Evolutionary conservation across 2,113 vertebrate species (phyloP).

Genomic region (Struthidea cinerea): DNA sequence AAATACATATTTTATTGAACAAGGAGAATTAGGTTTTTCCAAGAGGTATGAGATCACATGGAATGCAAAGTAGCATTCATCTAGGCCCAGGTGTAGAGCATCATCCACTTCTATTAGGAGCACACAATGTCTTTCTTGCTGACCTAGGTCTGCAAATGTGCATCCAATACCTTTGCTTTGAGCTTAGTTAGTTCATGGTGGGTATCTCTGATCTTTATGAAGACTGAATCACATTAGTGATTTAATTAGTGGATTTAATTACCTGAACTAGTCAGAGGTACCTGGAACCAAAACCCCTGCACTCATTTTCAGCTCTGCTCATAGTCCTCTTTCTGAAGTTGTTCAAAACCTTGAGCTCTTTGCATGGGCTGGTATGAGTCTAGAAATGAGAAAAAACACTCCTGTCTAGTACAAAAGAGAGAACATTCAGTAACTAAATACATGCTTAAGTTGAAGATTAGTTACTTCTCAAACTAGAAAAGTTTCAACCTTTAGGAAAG

Average conservation of each 20-base stretch:
- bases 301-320: background rate
- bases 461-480: background rate
- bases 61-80: too few species aligned
- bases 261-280: background rate
- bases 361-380: background rate
- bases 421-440: background rate
- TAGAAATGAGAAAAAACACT: background rate
- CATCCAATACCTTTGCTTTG: background rate
- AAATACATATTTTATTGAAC: background rate
- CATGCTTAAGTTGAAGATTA: rapidly evolving
- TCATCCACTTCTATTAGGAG: background rate
- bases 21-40: background rate
- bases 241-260: too few species aligned
- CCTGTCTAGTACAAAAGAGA: background rate
- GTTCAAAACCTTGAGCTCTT: background rate
- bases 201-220: background rate
- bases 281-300: background rate
- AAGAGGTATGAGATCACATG: background rate
- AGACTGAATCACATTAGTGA: background rate
- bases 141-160: background rate
- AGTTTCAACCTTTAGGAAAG: background rate
- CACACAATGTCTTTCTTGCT: rapidly evolving
- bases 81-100: background rate
- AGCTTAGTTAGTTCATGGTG: background rate
- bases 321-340: background rate